These are phyloP conservation scores for Griposia aprilina DNA, from an alignment of 2,888 invertebrate species.

Conservation along the genomic window DNA sequence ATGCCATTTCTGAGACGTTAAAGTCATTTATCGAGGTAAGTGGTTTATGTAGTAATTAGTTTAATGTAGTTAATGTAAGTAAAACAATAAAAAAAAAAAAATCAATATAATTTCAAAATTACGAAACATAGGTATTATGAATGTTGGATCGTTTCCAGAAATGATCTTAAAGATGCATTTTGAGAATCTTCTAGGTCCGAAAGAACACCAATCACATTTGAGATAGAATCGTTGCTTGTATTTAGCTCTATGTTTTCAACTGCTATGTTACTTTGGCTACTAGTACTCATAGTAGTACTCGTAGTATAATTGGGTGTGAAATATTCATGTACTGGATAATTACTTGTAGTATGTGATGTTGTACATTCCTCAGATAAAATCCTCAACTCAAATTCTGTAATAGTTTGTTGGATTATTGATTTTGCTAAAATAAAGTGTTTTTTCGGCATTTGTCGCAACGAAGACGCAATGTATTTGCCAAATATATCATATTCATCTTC, in stretches of 20 bases:
- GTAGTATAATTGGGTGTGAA: slow-evolving; percentile 45
- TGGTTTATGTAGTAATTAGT: slow-evolving; percentile 40
- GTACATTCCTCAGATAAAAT: slow-evolving; percentile 17
- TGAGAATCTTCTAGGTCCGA: slow-evolving; percentile 47
- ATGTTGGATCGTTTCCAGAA: no score
- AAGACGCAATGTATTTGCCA: slow-evolving; percentile 41
- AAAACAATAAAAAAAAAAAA: not conserved
- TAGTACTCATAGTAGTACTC: slow-evolving; percentile 22
- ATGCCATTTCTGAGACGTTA: slow-evolving; percentile 38
- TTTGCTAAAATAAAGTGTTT: slow-evolving; percentile 45
- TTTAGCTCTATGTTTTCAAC: slow-evolving; percentile 18
- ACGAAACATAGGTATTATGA: not conserved
- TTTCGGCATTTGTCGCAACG: slow-evolving; percentile 42
- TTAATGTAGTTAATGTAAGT: slow-evolving; percentile 44
- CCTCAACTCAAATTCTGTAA: slow-evolving; percentile 35
- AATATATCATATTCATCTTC: slow-evolving; percentile 45
- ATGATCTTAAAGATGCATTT: slow-evolving; percentile 11
- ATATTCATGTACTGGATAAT: slow-evolving; percentile 46
- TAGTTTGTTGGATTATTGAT: slow-evolving; percentile 35
- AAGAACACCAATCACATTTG: slow-evolving; percentile 46
- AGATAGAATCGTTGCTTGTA: slow-evolving; percentile 32
- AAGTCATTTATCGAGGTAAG: slow-evolving; percentile 46
- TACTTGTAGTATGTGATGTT: slow-evolving; percentile 44
- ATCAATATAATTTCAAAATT: slow-evolving; percentile 15
- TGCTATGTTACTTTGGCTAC: slow-evolving; percentile 37